Conservation (phyloP, 2,888 invertebrate species). For the Microctonus brassicae region DNA sequence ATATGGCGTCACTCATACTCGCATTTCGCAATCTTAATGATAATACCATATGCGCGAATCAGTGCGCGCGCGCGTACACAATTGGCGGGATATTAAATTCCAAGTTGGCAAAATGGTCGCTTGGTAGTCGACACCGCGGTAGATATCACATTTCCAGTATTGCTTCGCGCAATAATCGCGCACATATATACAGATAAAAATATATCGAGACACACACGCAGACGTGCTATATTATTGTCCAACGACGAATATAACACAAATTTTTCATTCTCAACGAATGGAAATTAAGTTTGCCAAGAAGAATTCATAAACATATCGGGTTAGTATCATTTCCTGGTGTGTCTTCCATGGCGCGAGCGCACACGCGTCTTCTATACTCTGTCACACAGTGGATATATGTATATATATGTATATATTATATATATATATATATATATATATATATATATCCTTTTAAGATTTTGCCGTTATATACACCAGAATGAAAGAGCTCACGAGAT, state of each 20-base stretch:
- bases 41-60: slow-evolving; percentile 33
- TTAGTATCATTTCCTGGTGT: slow-evolving; percentile 16
- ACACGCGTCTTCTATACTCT: background rate
- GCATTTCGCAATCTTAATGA: slow-evolving; percentile 30
- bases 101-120: slow-evolving; percentile 42
- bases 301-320: slow-evolving; percentile 9
- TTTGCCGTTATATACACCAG: background rate
- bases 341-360: background rate
- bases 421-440: slow-evolving; percentile 11
- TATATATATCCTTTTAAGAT: slow-evolving; percentile 5
- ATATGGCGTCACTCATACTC: background rate
- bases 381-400: too few species aligned
- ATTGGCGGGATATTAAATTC: slow-evolving; percentile 48
- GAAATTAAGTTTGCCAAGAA: slow-evolving; percentile 44
- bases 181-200: background rate
- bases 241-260: slow-evolving; percentile 30
- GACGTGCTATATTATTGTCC: too few species aligned
- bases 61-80: background rate
- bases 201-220: too few species aligned
- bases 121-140: slow-evolving; percentile 45
- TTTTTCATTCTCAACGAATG: slow-evolving; percentile 35
- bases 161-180: slow-evolving; percentile 24
- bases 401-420: slow-evolving; percentile 4
- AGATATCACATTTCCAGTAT: slow-evolving; percentile 51
- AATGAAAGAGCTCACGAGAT: slow-evolving; percentile 1